Percentiles rank a stretch among this genome's conserved stretches.
These are phyloP conservation scores for Alviniconcha strummeri DNA, from an alignment of 2,888 invertebrate species.

Conservation along the genomic window DNA sequence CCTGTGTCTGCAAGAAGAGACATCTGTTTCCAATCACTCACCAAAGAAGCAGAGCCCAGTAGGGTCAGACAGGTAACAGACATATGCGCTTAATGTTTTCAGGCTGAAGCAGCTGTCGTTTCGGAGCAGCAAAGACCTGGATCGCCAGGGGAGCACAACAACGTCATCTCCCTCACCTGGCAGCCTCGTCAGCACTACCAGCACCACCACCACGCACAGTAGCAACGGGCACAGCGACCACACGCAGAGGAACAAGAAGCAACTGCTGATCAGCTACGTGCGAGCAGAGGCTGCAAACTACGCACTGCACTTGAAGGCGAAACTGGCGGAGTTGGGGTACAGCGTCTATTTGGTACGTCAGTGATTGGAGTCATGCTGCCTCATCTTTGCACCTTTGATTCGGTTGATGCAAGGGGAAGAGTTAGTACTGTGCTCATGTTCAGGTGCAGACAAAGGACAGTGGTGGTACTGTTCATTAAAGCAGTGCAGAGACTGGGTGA, in stretches of 20 bases:
- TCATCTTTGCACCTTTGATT: no score
- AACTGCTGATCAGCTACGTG: slow-evolving; percentile 73
- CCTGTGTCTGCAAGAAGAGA: no score
- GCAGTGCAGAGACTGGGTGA: no score
- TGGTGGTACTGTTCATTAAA: no score
- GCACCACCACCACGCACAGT: not conserved
- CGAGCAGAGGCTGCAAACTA: slow-evolving; percentile 73
- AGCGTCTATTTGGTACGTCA: slow-evolving; percentile 71
- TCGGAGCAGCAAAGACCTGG: slow-evolving; percentile 55
- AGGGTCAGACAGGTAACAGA: no score
- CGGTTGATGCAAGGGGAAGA: no score
- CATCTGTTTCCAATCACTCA: no score
- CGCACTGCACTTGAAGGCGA: slow-evolving; percentile 69
- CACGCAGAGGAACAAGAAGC: slow-evolving; percentile 50
- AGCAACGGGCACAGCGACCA: not conserved
- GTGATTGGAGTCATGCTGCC: no score
- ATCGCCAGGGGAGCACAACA: slow-evolving; percentile 40
- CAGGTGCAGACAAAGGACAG: no score
- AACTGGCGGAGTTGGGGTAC: slow-evolving; percentile 67
- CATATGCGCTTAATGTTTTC: not conserved
- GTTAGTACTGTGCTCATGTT: no score
- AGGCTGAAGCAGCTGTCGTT: slow-evolving; percentile 53
- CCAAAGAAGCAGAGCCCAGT: no score
- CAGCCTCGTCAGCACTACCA: not conserved
- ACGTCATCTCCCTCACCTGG: not conserved